Percentiles rank a stretch among this genome's conserved stretches.
phyloP scores from a whole-genome alignment of 2,888 invertebrate species.

The Tridacna crocea region DNA sequence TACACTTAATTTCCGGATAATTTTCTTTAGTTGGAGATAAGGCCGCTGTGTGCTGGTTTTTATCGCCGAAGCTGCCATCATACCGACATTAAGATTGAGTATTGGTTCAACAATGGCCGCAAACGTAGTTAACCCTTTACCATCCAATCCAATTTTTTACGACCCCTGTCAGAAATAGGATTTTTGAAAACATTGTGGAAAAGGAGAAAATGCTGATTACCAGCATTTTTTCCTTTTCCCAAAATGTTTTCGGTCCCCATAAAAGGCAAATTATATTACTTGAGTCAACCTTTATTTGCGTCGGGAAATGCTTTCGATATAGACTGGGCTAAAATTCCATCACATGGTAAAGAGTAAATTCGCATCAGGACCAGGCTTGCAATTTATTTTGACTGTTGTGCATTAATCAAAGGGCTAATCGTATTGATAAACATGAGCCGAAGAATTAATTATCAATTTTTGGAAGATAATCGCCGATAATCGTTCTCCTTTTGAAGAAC shows the following conservation, averaged over 20 bases:
- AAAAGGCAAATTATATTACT: background rate
- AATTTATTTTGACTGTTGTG: background rate
- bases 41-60: slow-evolving; percentile 18
- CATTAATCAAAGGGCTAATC: slow-evolving; percentile 1
- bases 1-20: slow-evolving; percentile 61
- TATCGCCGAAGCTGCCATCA: slow-evolving; percentile 41
- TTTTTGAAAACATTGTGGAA: too few species aligned
- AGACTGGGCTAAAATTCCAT: background rate
- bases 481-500: background rate
- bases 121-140: slow-evolving; percentile 26
- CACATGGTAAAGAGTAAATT: background rate
- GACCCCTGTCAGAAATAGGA: too few species aligned
- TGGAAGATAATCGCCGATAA: slow-evolving; percentile 24
- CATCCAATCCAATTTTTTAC: background rate
- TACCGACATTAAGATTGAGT: slow-evolving; percentile 52
- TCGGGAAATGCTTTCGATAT: background rate
- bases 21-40: slow-evolving; percentile 46
- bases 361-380: background rate
- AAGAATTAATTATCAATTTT: slow-evolving; percentile 40
- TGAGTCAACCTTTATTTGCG: background rate
- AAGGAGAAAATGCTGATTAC: background rate
- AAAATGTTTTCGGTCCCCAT: background rate
- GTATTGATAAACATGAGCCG: slow-evolving; percentile 7
- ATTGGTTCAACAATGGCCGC: slow-evolving; percentile 29
- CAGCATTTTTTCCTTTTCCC: background rate